phyloP scores from a whole-genome alignment of 2,113 vertebrate genomes.

The Vulpes lagopus region DNA sequence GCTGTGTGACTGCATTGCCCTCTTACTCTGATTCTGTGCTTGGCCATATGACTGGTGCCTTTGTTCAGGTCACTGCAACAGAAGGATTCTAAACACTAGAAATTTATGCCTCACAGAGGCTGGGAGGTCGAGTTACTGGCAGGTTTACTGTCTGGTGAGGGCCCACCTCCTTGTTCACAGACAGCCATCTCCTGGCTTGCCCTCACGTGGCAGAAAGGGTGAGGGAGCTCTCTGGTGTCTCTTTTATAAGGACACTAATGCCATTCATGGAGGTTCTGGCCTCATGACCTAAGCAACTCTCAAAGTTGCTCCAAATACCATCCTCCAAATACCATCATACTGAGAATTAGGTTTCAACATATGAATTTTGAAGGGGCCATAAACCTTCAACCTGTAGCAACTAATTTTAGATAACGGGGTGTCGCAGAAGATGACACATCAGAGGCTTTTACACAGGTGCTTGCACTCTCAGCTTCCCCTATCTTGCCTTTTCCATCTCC shows the following conservation, averaged over 20 bases:
- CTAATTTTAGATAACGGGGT: neutral
- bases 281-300: neutral
- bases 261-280: neutral
- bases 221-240: neutral
- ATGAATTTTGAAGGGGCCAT: neutral
- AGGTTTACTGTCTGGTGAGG: neutral
- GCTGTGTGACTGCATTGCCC: neutral
- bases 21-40: neutral
- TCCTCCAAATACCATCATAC: neutral
- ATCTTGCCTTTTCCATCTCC: neutral
- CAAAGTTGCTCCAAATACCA: neutral
- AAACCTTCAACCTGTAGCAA: neutral
- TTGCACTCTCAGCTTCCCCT: neutral
- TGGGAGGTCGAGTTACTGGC: neutral
- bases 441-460: neutral
- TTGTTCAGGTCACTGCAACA: neutral
- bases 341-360: neutral
- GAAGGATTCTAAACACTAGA: neutral
- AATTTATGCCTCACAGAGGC: neutral
- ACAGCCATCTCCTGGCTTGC: neutral
- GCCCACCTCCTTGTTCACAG: neutral
- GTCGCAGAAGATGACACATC: too few species aligned
- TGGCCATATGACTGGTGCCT: neutral
- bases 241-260: neutral
- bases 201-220: neutral